phyloP scores from a whole-genome alignment of 1,140 invertebrate species.

The Tetramorium alpestre region DNA sequence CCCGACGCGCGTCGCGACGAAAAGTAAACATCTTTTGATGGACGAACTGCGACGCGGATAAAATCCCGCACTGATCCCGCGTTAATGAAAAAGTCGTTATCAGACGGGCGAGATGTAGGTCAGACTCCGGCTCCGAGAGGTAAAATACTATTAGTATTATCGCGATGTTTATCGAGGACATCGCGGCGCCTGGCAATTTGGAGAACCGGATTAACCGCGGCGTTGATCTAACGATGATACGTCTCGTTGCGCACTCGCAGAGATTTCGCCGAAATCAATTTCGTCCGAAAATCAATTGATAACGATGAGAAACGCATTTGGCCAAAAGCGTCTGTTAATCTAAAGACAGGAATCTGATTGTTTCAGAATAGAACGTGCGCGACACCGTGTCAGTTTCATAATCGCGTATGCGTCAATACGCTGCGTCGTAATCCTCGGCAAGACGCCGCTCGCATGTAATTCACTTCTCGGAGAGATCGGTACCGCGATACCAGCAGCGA shows the following conservation, averaged over 20 bases:
- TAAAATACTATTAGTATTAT: slow-evolving; percentile 25
- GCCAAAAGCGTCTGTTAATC: background rate
- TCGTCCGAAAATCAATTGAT: background rate
- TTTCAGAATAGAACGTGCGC: background rate
- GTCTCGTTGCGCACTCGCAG: background rate
- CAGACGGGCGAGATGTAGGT: slow-evolving; percentile 34
- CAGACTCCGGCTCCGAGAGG: background rate
- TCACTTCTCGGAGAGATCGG: slow-evolving; percentile 27
- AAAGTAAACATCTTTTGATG: slow-evolving; percentile 53
- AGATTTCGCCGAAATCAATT: background rate
- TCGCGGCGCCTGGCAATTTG: slow-evolving; percentile 2
- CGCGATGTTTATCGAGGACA: background rate
- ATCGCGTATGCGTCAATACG: slow-evolving; percentile 33
- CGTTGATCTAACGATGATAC: background rate
- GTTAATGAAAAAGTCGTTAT: slow-evolving; percentile 52
- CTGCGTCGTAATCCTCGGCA: slow-evolving; percentile 18
- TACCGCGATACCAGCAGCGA: slow-evolving; percentile 4
- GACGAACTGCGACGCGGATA: background rate
- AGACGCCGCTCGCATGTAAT: slow-evolving; percentile 28
- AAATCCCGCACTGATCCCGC: slow-evolving; percentile 11
- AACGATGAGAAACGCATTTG: background rate
- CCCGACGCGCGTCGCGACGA: slow-evolving; percentile 22
- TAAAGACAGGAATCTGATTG: background rate
- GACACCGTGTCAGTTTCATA: slow-evolving; percentile 26
- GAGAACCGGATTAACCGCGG: slow-evolving; percentile 3